phyloP scores from a whole-genome alignment of 2,797 vertebrate genomes.

The Platalea minor region DNA sequence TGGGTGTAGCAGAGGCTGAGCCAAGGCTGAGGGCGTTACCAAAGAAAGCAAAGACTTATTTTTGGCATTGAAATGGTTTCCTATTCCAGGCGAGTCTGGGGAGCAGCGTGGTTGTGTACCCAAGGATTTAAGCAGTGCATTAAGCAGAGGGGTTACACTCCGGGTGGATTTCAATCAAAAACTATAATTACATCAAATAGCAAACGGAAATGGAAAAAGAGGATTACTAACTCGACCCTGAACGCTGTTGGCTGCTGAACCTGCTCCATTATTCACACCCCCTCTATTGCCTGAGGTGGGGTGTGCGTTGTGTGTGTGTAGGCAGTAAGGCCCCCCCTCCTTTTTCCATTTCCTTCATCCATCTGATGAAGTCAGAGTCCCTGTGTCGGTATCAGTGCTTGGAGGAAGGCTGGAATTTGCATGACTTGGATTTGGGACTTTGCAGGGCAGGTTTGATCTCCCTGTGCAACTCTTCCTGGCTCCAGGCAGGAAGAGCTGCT shows the following conservation, averaged over 20 bases:
- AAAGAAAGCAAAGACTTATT: conserved; percentile 43
- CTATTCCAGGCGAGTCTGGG: conserved; percentile 35
- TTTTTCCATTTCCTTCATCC: conserved; percentile 29
- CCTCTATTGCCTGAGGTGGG: conserved; percentile 48
- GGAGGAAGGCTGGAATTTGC: conserved; percentile 46
- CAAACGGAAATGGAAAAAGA: conserved; percentile 71
- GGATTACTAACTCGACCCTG: conserved; percentile 64
- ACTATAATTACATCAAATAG: conserved; percentile 76
- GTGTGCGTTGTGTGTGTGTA: conserved; percentile 30
- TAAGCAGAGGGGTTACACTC: conserved; percentile 64
- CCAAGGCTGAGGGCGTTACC: background rate
- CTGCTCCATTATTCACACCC: conserved; percentile 56
- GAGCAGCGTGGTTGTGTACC: conserved; percentile 39
- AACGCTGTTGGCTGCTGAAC: conserved; percentile 48
- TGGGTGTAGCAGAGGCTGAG: conserved; percentile 31
- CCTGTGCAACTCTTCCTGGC: background rate
- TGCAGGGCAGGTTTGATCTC: conserved; percentile 52
- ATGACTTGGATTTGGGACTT: conserved; percentile 44
- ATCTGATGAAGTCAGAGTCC: conserved; percentile 55
- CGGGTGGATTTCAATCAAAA: conserved; percentile 71
- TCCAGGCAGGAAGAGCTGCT: conserved; percentile 12
- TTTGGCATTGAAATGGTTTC: conserved; percentile 62
- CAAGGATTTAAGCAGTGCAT: conserved; percentile 66
- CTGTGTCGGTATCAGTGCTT: conserved; percentile 26
- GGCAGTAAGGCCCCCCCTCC: conserved; percentile 31